Evolutionary conservation across 2,888 invertebrate genomes (phyloP).

Genomic region (Beris morrisii): DNA sequence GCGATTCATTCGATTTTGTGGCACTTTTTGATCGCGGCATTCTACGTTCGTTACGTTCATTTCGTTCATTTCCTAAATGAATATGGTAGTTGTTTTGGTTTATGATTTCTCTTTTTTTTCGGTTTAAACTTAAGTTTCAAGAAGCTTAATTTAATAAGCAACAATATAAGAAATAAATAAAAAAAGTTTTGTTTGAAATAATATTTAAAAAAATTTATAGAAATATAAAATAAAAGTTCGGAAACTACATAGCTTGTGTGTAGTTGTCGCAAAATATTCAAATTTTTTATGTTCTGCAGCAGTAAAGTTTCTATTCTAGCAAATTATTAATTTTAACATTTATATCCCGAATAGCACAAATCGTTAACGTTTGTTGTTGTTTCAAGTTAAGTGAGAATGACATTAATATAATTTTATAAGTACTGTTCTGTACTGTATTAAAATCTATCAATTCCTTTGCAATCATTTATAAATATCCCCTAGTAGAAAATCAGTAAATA

Average conservation of each 20-base stretch:
- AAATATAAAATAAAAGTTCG: not conserved
- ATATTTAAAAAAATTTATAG: not conserved
- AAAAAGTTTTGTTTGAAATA: not conserved
- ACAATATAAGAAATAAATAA: not conserved
- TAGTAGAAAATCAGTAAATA: no score
- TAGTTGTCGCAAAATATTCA: no score
- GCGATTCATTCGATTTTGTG: slow-evolving; percentile 55
- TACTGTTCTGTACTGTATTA: no score
- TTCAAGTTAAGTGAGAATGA: no score
- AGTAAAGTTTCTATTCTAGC: slow-evolving; percentile 21
- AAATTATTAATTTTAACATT: no score
- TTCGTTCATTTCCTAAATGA: not conserved
- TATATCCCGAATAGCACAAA: no score
- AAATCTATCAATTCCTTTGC: no score
- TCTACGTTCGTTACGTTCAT: slow-evolving; percentile 42
- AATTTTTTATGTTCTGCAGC: slow-evolving; percentile 15
- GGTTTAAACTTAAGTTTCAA: not conserved
- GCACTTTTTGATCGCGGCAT: slow-evolving; percentile 56
- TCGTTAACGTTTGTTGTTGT: no score
- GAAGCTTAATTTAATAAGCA: no score
- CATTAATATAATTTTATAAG: no score
- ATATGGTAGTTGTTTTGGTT: not conserved
- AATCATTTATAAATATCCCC: no score
- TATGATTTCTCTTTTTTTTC: not conserved
- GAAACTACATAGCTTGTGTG: no score